Conservation (phyloP, 2,888 invertebrate genomes). For the Chrysotoxum bicinctum region DNA sequence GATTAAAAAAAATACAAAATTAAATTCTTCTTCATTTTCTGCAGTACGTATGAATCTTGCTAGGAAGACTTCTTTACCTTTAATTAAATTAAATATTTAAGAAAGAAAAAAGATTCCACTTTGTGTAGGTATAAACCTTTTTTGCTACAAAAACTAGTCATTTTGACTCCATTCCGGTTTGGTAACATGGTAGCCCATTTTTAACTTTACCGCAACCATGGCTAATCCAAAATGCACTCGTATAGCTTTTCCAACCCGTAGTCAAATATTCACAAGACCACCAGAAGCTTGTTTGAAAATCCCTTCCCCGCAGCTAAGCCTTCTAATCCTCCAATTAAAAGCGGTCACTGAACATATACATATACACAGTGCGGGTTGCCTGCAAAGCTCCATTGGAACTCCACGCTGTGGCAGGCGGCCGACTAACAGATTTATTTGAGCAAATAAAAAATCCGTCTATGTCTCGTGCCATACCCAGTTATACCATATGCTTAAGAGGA, state of each 20-base stretch:
- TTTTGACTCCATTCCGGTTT: background rate
- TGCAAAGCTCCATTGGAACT: background rate
- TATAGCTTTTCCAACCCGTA: slow-evolving; percentile 10
- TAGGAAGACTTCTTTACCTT: slow-evolving; percentile 2
- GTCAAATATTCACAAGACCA: slow-evolving; percentile 58
- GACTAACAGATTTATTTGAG: slow-evolving; percentile 57
- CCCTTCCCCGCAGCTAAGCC: slow-evolving; percentile 35
- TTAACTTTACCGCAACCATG: slow-evolving; percentile 16
- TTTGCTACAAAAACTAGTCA: background rate
- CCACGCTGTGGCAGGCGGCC: background rate
- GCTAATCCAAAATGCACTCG: slow-evolving; percentile 1
- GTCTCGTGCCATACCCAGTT: slow-evolving; percentile 45
- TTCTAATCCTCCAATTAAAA: slow-evolving; percentile 70
- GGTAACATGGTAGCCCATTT: slow-evolving; percentile 3
- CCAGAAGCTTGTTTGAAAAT: slow-evolving; percentile 56
- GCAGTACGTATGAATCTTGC: background rate
- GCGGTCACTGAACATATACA: slow-evolving; percentile 38
- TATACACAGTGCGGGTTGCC: background rate
- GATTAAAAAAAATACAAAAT: background rate
- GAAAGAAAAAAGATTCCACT: background rate
- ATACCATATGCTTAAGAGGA: slow-evolving; percentile 36
- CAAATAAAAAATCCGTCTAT: slow-evolving; percentile 56
- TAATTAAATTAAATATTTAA: slow-evolving; percentile 15
- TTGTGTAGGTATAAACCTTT: background rate
- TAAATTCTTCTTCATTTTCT: background rate